Conservation (phyloP, 1,140 invertebrate genomes). For the Lepidurus arcticus region DNA sequence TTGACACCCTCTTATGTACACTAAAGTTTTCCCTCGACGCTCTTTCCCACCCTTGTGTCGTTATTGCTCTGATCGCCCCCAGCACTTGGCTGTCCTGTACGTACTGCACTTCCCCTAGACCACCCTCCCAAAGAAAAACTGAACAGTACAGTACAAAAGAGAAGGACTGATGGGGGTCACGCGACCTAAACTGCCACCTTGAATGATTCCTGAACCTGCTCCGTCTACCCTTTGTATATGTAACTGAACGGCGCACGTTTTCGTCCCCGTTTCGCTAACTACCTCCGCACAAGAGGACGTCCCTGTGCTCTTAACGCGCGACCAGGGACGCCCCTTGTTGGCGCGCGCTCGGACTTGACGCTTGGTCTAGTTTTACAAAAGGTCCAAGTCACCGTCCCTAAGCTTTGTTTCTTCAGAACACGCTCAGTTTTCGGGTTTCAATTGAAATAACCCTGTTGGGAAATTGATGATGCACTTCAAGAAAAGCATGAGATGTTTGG, state of each 20-base stretch:
- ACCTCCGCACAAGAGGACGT: slow-evolving; percentile 16
- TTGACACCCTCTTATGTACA: slow-evolving; percentile 17
- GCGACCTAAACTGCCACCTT: background rate
- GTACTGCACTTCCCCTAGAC: no score
- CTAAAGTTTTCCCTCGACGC: slow-evolving; percentile 6
- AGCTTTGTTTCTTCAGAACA: background rate
- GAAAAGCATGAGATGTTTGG: no score
- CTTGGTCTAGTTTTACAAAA: background rate
- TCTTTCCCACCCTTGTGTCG: slow-evolving; percentile 14
- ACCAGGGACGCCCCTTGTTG: background rate
- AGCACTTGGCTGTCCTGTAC: background rate
- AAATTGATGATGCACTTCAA: no score
- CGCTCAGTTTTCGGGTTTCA: no score
- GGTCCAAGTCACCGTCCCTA: background rate
- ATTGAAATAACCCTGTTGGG: no score
- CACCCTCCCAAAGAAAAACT: background rate
- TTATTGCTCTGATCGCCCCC: slow-evolving; percentile 13
- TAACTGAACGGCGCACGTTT: background rate
- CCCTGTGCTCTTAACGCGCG: background rate
- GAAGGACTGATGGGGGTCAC: background rate
- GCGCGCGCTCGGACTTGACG: slow-evolving; percentile 12
- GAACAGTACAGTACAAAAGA: background rate
- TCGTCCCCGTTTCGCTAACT: slow-evolving; percentile 18
- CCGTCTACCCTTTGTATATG: background rate
- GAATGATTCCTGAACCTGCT: slow-evolving; percentile 9